Evolutionary conservation across 2,888 invertebrate genomes (phyloP), one percentile per base, ranked within the genome.

Genomic region (Andrena hattorfiana): DNA sequence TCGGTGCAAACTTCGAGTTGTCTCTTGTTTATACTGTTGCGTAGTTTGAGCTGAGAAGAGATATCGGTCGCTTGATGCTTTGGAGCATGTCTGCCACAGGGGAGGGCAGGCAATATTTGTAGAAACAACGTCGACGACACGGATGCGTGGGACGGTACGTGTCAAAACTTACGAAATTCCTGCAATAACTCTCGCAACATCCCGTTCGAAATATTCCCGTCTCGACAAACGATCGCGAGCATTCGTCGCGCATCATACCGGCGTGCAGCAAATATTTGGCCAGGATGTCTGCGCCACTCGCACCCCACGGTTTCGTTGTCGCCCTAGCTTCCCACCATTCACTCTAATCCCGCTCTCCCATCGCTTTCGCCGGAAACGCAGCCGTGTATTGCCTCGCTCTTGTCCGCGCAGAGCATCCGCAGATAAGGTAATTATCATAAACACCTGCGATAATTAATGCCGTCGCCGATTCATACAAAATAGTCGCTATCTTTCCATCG

Each of bases 371-470:
- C 23, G 20, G 56, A 23, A 56, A 56, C 56, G 59, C 13, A 16
- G 4, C 54, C 54, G 26, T 26, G 54, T 0, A 42, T 42, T 42
- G 54, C 13, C 23, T 10, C 13, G 16, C 28, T 59, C 59, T 13
- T 26, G 26, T 16, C 26, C 20, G 59, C 10, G 10, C 32, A n/a
- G 30, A 32, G 32, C 20, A 7, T n/a, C 10, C 20, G 32, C 30
- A 16, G n/a, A 51, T 49, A 51, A 30, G 51, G 67, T 51, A 51
- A 67, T 67, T 51, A 67, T 32, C 32, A 62, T 62, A 54, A 68
- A 23, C 54, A 32, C 13, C 32, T 2, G 16, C 13, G 20, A 54
- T 54, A 70, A 63, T 30, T 56, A 63, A 64, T 62, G 54, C 30
- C 42, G 42, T 10, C 20, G 23, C 13, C 51, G 6, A 26, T n/a